phyloP scores from a whole-genome alignment of 2,888 invertebrate species.

The Meteorus cinctellus region DNA sequence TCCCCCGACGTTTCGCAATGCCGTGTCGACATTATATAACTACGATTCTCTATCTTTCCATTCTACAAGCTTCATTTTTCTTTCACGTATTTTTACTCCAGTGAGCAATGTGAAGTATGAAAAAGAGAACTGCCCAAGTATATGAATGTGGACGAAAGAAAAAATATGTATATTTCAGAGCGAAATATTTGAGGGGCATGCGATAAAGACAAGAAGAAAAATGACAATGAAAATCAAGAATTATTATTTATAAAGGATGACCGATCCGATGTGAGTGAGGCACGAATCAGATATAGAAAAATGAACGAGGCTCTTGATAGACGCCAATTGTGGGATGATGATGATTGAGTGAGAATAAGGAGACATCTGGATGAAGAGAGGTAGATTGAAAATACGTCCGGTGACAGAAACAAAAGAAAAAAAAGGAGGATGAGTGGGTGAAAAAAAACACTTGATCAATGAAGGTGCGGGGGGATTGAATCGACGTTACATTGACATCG shows the following conservation, averaged over 20 bases:
- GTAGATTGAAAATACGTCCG: slow-evolving; percentile 36
- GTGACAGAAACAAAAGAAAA: background rate
- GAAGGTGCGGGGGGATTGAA: background rate
- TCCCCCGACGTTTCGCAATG: slow-evolving; percentile 32
- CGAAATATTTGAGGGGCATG: background rate
- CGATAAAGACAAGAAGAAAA: background rate
- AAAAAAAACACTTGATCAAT: slow-evolving; percentile 30
- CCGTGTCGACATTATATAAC: slow-evolving; percentile 43
- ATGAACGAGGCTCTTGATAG: slow-evolving; percentile 29
- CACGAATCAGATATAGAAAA: slow-evolving; percentile 2
- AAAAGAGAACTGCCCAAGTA: slow-evolving; percentile 22
- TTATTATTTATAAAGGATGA: slow-evolving; percentile 2
- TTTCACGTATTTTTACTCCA: slow-evolving; percentile 20
- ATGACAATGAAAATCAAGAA: background rate
- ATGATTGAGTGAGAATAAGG: slow-evolving; percentile 32
- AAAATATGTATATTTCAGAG: background rate
- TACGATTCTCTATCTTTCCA: slow-evolving; percentile 36
- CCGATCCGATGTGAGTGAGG: background rate
- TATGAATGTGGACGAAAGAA: background rate
- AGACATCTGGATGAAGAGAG: slow-evolving; percentile 28
- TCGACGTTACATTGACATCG: slow-evolving; percentile 36
- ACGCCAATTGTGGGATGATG: slow-evolving; percentile 29
- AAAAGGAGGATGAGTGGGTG: background rate
- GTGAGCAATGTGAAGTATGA: slow-evolving; percentile 28
- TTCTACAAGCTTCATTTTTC: slow-evolving; percentile 40